Evolutionary conservation across 2,797 vertebrate species (phyloP), one percentile per base, ranked within the genome.

Genomic region (Lepilemur ruficaudatus): DNA sequence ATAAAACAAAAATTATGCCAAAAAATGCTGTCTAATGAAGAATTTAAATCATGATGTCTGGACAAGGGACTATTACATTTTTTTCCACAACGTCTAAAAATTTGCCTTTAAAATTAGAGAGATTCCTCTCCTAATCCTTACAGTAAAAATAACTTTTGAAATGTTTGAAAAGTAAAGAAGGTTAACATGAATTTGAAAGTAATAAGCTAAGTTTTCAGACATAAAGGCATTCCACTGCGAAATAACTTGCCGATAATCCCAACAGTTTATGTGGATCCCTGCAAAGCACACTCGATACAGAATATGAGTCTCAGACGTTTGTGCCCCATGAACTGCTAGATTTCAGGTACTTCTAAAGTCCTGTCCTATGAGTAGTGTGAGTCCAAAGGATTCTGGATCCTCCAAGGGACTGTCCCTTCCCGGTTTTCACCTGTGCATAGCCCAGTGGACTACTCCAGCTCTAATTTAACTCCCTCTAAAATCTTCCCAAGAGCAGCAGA

Each of bases 131-230:
- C 41, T 38, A 93, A 65, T 73, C 65, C 28, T 63, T 65, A 90
- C 8, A 61, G 93, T 78, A 91, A 97, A 93, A 95, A 41, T 84
- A 88, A 70, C 17, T 30, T 83, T 83, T 52, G 38, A 93, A 96
- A 88, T 63, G 57, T 84, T 95, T 73, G 12, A 75, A 89, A 73
- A 80, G 38, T 75, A 84, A 52, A 95, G 41, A 52, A 95, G 35
- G 20, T 88, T 67, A 84, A 87, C 76, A 78, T 76, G 28, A 87
- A 91, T 82, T 46, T 59, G 55, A 89, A 46, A 65, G 35, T 32
- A 93, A 90, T 65, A 32, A 92, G 14, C 22, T 52, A 89, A 73
- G 13, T 90, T 30, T 70, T 89, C 67, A 89, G 23, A 79, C 1
- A 41, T n/a, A 48, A 76, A 90, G 22, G 18, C n/a, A 67, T 12